Conservation (phyloP, 2,888 invertebrate species). For the Cosmia trapezina region DNA sequence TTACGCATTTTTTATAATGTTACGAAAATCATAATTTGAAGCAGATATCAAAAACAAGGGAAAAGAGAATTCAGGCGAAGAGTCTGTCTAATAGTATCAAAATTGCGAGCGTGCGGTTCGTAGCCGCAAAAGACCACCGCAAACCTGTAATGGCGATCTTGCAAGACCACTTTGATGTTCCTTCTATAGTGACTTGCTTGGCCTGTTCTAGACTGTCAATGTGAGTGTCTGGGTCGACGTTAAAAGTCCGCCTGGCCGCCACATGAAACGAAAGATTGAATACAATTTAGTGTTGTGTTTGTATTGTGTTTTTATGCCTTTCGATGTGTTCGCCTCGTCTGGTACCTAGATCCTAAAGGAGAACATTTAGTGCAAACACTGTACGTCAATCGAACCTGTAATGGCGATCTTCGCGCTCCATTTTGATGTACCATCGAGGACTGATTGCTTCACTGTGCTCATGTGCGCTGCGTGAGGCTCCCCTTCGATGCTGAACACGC, state of each 20-base stretch:
- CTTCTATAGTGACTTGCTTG: slow-evolving; percentile 99
- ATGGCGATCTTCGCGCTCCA: slow-evolving; percentile 99
- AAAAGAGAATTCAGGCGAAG: slow-evolving; percentile 87
- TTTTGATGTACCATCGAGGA: slow-evolving; percentile 99
- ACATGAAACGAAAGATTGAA: slow-evolving; percentile 89
- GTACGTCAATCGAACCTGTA: slow-evolving; percentile 96
- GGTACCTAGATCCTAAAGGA: slow-evolving; percentile 63
- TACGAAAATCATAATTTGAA: slow-evolving; percentile 68
- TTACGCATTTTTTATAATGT: slow-evolving; percentile 41
- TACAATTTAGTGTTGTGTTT: slow-evolving; percentile 84
- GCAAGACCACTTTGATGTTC: slow-evolving; percentile 99
- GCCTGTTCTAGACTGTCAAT: slow-evolving; percentile 99
- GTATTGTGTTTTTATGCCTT: slow-evolving; percentile 74
- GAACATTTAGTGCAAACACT: slow-evolving; percentile 71
- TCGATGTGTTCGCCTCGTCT: slow-evolving; percentile 59
- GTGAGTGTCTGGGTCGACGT: slow-evolving; percentile 99
- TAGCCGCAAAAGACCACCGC: slow-evolving; percentile 90
- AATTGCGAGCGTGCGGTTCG: slow-evolving; percentile 89
- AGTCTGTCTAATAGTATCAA: slow-evolving; percentile 88
- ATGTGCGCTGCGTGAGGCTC: slow-evolving; percentile 98
- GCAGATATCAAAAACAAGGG: slow-evolving; percentile 85
- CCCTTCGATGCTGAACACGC: slow-evolving; percentile 98
- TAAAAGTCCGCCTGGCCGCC: slow-evolving; percentile 97
- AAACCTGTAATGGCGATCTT: slow-evolving; percentile 99
- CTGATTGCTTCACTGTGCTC: slow-evolving; percentile 99